Conservation (phyloP, 2,888 invertebrate genomes). For the Rambutsinella grinnellia region DNA sequence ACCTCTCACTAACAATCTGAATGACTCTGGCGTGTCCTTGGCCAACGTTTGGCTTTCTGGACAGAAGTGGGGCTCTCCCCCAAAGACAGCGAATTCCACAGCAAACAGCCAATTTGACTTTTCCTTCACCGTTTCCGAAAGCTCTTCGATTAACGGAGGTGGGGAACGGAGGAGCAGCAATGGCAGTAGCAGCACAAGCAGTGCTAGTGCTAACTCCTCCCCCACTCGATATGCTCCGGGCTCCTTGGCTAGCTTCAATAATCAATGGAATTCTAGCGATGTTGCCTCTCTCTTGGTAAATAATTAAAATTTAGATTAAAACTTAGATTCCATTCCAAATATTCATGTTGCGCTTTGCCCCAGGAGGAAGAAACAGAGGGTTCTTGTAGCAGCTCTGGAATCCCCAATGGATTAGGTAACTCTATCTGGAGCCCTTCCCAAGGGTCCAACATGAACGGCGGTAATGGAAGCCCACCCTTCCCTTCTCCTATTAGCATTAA, state of each 20-base stretch:
- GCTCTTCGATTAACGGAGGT: background rate
- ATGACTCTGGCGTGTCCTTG: conserved; percentile 22
- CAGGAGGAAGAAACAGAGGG: conserved; percentile 28
- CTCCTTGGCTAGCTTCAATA: conserved; percentile 4
- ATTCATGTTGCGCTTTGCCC: no score
- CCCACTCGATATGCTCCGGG: background rate
- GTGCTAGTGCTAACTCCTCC: conserved; percentile 42
- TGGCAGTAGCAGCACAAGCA: conserved; percentile 17
- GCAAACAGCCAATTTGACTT: conserved; percentile 34
- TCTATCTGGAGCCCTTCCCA: conserved; percentile 46
- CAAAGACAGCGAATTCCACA: conserved; percentile 9
- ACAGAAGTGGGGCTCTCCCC: conserved; percentile 32
- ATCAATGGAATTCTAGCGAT: conserved; percentile 36
- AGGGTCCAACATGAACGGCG: conserved; percentile 12
- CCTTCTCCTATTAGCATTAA: background rate
- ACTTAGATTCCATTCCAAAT: no score
- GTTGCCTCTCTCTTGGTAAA: conserved; percentile 38
- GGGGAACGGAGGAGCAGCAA: conserved; percentile 11
- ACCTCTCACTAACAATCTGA: conserved; percentile 13
- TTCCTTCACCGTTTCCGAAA: conserved; percentile 26
- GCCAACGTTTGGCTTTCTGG: conserved; percentile 10
- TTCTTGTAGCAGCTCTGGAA: conserved; percentile 26
- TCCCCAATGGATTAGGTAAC: conserved; percentile 31
- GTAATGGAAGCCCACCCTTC: background rate
- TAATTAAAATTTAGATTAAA: background rate